A percentile compares a stretch with the other conserved stretches of the same genome.
Conservation (phyloP, 2,113 vertebrate species). For the Eulacestoma nigropectus region DNA sequence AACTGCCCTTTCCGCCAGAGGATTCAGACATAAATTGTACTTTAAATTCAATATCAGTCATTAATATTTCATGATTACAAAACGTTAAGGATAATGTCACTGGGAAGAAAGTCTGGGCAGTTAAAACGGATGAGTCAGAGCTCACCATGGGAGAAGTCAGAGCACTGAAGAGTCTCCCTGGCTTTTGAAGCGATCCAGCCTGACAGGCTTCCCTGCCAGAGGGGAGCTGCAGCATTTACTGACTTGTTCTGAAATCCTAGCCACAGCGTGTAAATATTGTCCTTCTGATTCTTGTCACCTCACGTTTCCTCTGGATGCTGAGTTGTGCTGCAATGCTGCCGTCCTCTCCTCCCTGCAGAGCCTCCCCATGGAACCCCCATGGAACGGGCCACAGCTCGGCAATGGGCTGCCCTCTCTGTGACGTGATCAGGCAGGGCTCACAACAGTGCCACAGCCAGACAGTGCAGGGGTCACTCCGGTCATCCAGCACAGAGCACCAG, state of each 20-base stretch:
- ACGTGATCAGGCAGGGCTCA: neutral
- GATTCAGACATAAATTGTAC: conserved; percentile 75
- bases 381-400: accelerated
- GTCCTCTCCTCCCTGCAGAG: neutral
- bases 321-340: neutral
- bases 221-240: conserved; percentile 37
- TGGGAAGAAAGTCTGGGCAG: conserved; percentile 67
- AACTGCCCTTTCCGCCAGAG: conserved; percentile 72
- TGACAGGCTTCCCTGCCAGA: conserved; percentile 64
- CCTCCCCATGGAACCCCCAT: neutral
- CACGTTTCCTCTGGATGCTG: conserved; percentile 5
- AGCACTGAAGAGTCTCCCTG: conserved; percentile 46
- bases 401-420: neutral
- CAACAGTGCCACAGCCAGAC: neutral
- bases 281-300: conserved; percentile 71
- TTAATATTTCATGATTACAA: conserved; percentile 85
- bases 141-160: conserved; percentile 49
- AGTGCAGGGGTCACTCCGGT: accelerated
- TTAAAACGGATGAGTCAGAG: conserved; percentile 75
- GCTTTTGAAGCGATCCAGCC: conserved; percentile 50
- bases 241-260: conserved; percentile 15
- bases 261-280: conserved; percentile 52
- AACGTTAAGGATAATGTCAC: conserved; percentile 78
- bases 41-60: conserved; percentile 80
- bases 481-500: neutral